Evolutionary conservation across 2,888 invertebrate genomes (phyloP).

Genomic region (Chrysopilus asiliformis): DNA sequence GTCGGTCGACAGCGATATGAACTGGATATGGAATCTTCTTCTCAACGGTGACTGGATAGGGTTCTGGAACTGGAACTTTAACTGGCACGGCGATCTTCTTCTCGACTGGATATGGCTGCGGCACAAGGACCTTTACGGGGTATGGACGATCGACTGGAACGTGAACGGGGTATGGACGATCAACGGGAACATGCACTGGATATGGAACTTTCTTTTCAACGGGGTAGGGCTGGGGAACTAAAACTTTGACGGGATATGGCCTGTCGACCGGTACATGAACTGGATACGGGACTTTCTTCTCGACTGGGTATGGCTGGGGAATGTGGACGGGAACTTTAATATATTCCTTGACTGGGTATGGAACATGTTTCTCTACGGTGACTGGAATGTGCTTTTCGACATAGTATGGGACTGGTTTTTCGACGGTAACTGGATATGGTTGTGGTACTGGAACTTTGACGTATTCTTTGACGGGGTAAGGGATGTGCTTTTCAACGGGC

Average conservation of each 20-base stretch:
- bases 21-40: slow-evolving; percentile 51
- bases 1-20: slow-evolving; percentile 46
- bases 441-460: slow-evolving; percentile 56
- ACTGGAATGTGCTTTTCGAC: slow-evolving; percentile 38
- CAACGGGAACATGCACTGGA: slow-evolving; percentile 48
- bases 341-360: slow-evolving; percentile 11
- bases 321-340: slow-evolving; percentile 11
- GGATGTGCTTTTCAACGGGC: slow-evolving; percentile 49
- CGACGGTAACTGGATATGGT: slow-evolving; percentile 60
- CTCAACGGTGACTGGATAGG: slow-evolving; percentile 44
- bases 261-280: slow-evolving; percentile 35
- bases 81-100: slow-evolving; percentile 40
- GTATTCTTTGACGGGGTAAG: slow-evolving; percentile 48
- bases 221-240: slow-evolving; percentile 46
- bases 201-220: slow-evolving; percentile 50
- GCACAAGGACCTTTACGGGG: slow-evolving; percentile 4
- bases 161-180: slow-evolving; percentile 28
- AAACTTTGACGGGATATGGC: slow-evolving; percentile 44
- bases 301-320: slow-evolving; percentile 8
- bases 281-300: slow-evolving; percentile 4
- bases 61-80: slow-evolving; percentile 48
- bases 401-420: slow-evolving; percentile 51
- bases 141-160: slow-evolving; percentile 9
- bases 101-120: slow-evolving; percentile 39
- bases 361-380: slow-evolving; percentile 9